Evolutionary conservation across 2,888 invertebrate species (phyloP).

Genomic region (Epinotia nisella): DNA sequence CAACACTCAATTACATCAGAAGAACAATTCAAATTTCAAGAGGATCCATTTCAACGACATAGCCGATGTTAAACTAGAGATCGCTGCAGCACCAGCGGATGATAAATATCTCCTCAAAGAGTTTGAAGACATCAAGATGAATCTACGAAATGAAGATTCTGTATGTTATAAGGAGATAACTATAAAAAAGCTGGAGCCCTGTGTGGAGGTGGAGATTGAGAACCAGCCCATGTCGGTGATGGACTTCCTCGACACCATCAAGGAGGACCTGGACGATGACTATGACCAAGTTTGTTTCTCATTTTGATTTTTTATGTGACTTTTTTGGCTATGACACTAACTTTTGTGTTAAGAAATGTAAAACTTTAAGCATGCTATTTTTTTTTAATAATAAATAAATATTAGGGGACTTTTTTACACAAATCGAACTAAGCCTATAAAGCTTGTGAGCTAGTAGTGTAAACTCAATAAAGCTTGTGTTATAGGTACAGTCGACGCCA

Average conservation of each 20-base stretch:
- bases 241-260: slow-evolving; percentile 61
- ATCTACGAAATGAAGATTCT: slow-evolving; percentile 25
- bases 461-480: too few species aligned
- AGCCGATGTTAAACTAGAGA: slow-evolving; percentile 57
- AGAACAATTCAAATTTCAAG: slow-evolving; percentile 50
- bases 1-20: slow-evolving; percentile 55
- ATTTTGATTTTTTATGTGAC: slow-evolving; percentile 18
- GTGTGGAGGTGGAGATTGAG: slow-evolving; percentile 20
- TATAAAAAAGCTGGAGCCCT: slow-evolving; percentile 52
- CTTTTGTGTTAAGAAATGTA: too few species aligned
- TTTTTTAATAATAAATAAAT: too few species aligned
- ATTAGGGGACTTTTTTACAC: too few species aligned
- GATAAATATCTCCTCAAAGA: slow-evolving; percentile 46
- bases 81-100: slow-evolving; percentile 49
- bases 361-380: too few species aligned
- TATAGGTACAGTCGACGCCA: too few species aligned
- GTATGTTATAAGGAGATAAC: slow-evolving; percentile 43
- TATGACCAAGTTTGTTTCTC: slow-evolving; percentile 38
- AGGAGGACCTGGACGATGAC: slow-evolving; percentile 55
- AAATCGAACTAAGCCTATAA: too few species aligned
- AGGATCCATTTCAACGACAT: slow-evolving; percentile 61
- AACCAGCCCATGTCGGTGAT: slow-evolving; percentile 54
- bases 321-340: too few species aligned
- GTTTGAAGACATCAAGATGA: slow-evolving; percentile 47
- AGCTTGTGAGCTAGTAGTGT: too few species aligned